Evolutionary conservation across 2,113 vertebrate species (phyloP), one percentile per base, ranked within the genome.

Genomic region (Tachuris rubrigastra): DNA sequence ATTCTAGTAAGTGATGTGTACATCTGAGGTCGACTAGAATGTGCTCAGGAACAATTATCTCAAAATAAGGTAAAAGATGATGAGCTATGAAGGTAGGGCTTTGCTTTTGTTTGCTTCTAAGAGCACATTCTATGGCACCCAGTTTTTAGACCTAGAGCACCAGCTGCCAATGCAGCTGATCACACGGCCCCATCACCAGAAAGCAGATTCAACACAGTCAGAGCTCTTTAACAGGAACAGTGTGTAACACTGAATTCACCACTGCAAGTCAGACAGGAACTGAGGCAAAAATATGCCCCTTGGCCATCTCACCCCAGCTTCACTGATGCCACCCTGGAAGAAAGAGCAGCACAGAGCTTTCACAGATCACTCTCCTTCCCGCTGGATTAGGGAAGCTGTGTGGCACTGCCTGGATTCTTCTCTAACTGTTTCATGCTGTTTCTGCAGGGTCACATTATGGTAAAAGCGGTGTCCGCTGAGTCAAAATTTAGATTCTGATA

Each of bases 401-500:
- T 27, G 33, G 16, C 15, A 41, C 17, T 20, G 41, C 5, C 39
- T n/a, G 8, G 37, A 33, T 59, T 63, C 20, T 46, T 53, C 76
- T 46, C 74, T 28, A 47, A 19, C 35, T n/a, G 20, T 20, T 4
- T 33, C 27, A 39, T 31, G 52, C 28, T n/a, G 0, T 2, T 66
- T 79, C 88, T 80, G n/a, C n/a, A 84, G 30, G 30, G 67, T 30
- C 59, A 27, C 27, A 5, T 52, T 20, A 81, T 5, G 14, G 16
- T 8, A 88, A 62, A 59, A 86, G 47, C 68, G 68, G 71, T 1
- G 3, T 19, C 31, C 0, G 0, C 39, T 0, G 2, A 87, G 37
- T 47, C 21, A 53, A 75, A 89, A 72, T 19, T 18, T 25, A 19
- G 21, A 62, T 63, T 78, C 65, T 83, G 39, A 92, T 47, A 62